Percentiles rank a stretch among this genome's conserved stretches.
These are phyloP conservation scores for Hydrocynus forskahlii DNA, from an alignment of 2,797 vertebrate species.

Conservation along the genomic window DNA sequence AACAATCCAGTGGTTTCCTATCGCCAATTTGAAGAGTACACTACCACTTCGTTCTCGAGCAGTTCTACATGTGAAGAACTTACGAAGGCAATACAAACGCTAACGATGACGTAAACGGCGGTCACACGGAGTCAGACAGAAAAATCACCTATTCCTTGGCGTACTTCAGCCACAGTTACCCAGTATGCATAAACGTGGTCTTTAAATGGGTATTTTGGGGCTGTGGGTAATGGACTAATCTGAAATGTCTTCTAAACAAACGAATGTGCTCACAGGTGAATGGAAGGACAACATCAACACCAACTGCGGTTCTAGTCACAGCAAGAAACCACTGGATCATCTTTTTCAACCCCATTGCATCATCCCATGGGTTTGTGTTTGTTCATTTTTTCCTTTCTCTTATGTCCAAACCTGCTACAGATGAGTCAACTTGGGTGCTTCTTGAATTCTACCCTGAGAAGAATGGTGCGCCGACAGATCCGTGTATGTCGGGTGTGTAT, in stretches of 20 bases:
- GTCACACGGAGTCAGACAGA: slow-evolving; percentile 48
- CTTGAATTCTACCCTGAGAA: slow-evolving; percentile 99
- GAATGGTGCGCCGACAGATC: slow-evolving; percentile 95
- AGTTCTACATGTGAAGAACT: slow-evolving; percentile 41
- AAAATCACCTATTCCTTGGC: slow-evolving; percentile 53
- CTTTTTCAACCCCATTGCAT: slow-evolving; percentile 65
- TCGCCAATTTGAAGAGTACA: slow-evolving; percentile 46
- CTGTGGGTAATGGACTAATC: slow-evolving; percentile 40
- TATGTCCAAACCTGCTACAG: slow-evolving; percentile 87
- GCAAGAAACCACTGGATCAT: slow-evolving; percentile 73
- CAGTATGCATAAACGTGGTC: slow-evolving; percentile 34
- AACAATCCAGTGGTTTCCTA: slow-evolving; percentile 74
- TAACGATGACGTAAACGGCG: slow-evolving; percentile 45
- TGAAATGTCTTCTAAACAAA: slow-evolving; percentile 40
- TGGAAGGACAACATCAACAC: slow-evolving; percentile 55
- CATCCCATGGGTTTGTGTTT: slow-evolving; percentile 64
- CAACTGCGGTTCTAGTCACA: slow-evolving; percentile 47
- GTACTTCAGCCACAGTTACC: slow-evolving; percentile 50
- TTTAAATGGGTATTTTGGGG: slow-evolving; percentile 44
- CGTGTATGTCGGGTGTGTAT: slow-evolving; percentile 89
- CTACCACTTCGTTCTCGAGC: slow-evolving; percentile 33
- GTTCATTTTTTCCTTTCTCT: slow-evolving; percentile 57
- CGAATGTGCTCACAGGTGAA: slow-evolving; percentile 38
- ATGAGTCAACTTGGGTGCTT: slow-evolving; percentile 99
- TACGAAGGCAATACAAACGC: slow-evolving; percentile 43